Evolutionary conservation across 2,113 vertebrate species (phyloP).

Genomic region (Lutjanus erythropterus): DNA sequence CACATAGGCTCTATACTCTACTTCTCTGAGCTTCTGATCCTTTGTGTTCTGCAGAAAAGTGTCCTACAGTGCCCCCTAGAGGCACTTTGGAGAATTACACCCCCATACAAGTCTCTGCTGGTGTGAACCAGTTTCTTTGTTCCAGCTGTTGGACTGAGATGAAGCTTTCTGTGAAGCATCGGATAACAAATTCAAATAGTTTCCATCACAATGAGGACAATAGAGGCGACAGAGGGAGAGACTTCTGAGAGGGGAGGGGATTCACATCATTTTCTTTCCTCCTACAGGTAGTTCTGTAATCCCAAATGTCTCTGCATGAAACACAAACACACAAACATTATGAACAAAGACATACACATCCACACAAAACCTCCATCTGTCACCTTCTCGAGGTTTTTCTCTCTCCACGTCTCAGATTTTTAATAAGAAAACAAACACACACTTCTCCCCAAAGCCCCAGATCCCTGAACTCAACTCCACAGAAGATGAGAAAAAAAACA

Average conservation of each 20-base stretch:
- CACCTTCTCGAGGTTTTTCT: conserved; percentile 4
- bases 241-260: not conserved
- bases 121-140: conserved; percentile 55
- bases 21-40: conserved; percentile 12
- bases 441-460: not conserved
- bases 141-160: conserved; percentile 43
- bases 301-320: conserved; percentile 8
- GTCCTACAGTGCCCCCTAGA: conserved; percentile 65
- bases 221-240: not conserved
- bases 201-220: conserved; percentile 13
- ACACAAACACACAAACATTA: conserved; percentile 6
- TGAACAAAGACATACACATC: conserved; percentile 12
- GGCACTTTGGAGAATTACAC: not conserved
- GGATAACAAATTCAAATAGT: conserved; percentile 13
- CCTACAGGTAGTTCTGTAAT: conserved; percentile 34
- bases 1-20: conserved; percentile 29
- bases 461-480: conserved; percentile 5
- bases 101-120: not conserved
- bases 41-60: conserved; percentile 62
- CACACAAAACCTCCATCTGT: conserved; percentile 51
- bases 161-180: not conserved
- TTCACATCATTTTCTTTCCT: not conserved
- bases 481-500: not conserved
- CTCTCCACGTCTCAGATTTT: conserved; percentile 7
- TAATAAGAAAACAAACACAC: conserved; percentile 12